Evolutionary conservation across 2,797 vertebrate species (phyloP), one percentile per base, ranked within the genome.

Genomic region (Lepidocolaptes lacrymiger): DNA sequence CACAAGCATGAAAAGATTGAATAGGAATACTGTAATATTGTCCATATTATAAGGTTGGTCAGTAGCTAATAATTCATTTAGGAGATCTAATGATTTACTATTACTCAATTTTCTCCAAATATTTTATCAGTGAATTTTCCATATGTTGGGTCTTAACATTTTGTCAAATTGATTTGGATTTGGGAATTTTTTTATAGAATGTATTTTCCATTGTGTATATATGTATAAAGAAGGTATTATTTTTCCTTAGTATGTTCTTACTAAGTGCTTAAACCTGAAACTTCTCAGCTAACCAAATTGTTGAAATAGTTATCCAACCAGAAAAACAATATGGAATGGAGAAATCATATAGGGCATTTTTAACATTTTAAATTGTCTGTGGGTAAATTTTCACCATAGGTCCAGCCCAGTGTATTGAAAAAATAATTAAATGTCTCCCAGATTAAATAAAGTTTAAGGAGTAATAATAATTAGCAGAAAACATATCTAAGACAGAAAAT

Each of bases 401-500:
- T 63, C 24, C 5, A 14, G 51, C 14, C 18, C 56, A 81, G 26
- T 61, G 71, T 56, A 52, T 49, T 74, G 37, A 72, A 91, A 84
- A 85, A 74, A 62, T 21, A 85, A 87, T 67, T 5, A 79, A 59
- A 92, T 37, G 4, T 61, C 44, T 83, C 52, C 19, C 17, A 77
- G 56, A 90, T 88, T 80, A 80, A 74, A 94, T 76, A 91, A 91
- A 54, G 28, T 73, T 88, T 80, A 83, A 74, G 52, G 34, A 71
- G 55, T 28, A 93, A 69, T 66, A 69, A 67, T 88, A 81, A 90
- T 88, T 84, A 55, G 27, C 49, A 91, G 64, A 73, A 96, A 83
- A 63, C 39, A 32, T 48, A 79, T 69, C 55, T 88, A 67, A 74
- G 46, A 58, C 63, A 84, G 74, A 28, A 87, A 81, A 78, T 39